phyloP scores from a whole-genome alignment of 1,140 invertebrate genomes.

The Trypoxylus dichotomus region DNA sequence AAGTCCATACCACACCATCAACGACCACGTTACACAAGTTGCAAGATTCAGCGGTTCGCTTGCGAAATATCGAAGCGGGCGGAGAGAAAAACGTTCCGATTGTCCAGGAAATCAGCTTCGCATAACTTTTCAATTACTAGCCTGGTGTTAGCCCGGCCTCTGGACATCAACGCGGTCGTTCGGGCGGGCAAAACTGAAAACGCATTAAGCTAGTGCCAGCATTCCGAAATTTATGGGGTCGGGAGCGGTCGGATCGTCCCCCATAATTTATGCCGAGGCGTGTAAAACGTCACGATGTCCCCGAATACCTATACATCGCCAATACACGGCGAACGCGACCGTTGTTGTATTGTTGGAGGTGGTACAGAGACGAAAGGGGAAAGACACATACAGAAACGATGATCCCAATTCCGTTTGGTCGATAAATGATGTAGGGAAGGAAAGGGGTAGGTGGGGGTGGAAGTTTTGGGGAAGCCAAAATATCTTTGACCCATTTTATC shows the following conservation, averaged over 20 bases:
- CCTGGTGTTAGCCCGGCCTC: background rate
- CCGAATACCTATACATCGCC: background rate
- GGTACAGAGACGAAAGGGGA: background rate
- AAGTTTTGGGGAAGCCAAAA: too few relatives aligned
- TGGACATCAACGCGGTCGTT: background rate
- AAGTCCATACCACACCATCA: too few relatives aligned
- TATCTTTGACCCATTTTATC: too few relatives aligned
- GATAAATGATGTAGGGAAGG: background rate
- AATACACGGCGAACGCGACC: background rate
- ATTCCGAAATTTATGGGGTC: background rate
- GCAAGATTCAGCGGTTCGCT: too few relatives aligned
- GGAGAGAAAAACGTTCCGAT: background rate
- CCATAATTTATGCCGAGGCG: background rate
- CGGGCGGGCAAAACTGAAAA: background rate
- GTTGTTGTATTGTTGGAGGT: background rate
- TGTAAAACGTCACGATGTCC: constrained; percentile 1
- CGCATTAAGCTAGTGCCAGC: background rate
- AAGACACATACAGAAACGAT: background rate
- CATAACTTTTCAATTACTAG: background rate
- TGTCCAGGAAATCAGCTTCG: background rate
- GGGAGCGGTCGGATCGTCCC: background rate
- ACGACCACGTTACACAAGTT: too few relatives aligned
- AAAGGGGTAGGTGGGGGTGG: too few relatives aligned
- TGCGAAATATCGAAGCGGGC: too few relatives aligned
- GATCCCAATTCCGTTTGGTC: background rate